Evolutionary conservation across 2,888 invertebrate species (phyloP).

Genomic region (Drosophila austrosaltans): DNA sequence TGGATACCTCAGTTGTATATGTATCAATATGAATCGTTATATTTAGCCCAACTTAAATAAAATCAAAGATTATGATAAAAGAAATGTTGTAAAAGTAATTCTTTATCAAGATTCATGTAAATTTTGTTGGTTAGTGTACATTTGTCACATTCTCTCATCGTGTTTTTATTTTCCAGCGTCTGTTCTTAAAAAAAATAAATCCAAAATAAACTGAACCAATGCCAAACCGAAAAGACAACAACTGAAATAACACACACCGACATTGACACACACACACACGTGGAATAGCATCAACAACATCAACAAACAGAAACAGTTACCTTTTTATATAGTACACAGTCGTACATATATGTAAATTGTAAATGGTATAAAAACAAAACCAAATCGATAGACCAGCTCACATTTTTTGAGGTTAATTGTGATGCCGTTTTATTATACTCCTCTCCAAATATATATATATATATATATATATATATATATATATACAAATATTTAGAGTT

Average conservation of each 20-base stretch:
- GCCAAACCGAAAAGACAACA: slow-evolving; percentile 50
- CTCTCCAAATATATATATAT: slow-evolving; percentile 8
- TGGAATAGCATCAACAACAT: slow-evolving; percentile 13
- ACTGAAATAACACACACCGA: slow-evolving; percentile 37
- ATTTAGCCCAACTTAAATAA: too few species aligned
- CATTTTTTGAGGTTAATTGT: slow-evolving; percentile 45
- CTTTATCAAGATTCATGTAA: background rate
- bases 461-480: too few species aligned
- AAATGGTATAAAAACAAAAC: slow-evolving; percentile 46
- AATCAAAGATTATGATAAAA: too few species aligned
- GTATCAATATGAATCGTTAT: too few species aligned
- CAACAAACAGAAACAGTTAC: background rate
- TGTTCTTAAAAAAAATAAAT: slow-evolving; percentile 43
- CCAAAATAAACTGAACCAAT: slow-evolving; percentile 46
- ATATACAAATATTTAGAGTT: slow-evolving; percentile 17
- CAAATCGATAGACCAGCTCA: slow-evolving; percentile 37
- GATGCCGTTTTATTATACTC: slow-evolving; percentile 29
- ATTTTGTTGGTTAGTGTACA: slow-evolving; percentile 21
- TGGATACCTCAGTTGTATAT: too few species aligned
- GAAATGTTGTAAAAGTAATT: too few species aligned
- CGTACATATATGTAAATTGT: slow-evolving; percentile 50
- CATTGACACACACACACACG: slow-evolving; percentile 22
- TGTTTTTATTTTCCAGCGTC: background rate
- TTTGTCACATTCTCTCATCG: slow-evolving; percentile 29
- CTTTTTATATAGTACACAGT: slow-evolving; percentile 12